phyloP scores from a whole-genome alignment of 2,797 vertebrate genomes.

The Pitangus sulphuratus region DNA sequence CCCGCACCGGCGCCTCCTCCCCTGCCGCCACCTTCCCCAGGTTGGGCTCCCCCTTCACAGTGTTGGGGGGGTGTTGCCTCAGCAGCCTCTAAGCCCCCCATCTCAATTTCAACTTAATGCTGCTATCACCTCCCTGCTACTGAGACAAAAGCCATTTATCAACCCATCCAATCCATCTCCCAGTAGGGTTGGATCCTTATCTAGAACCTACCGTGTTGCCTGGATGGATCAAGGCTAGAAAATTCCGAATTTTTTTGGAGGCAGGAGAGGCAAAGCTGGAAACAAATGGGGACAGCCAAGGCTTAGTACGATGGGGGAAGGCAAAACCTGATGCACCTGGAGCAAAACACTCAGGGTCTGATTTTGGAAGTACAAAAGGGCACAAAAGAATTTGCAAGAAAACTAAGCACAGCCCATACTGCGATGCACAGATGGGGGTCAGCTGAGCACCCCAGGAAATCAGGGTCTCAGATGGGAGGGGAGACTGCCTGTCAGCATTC shows the following conservation, averaged over 20 bases:
- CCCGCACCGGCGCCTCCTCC: not conserved
- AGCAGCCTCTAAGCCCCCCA: constrained; percentile 39
- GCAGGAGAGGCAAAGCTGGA: not conserved
- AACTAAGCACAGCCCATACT: not conserved
- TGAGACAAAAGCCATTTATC: constrained; percentile 79
- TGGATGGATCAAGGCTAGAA: not conserved
- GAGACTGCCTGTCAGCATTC: not conserved
- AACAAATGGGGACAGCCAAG: not conserved
- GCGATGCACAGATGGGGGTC: not conserved
- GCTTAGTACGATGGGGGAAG: accelerated
- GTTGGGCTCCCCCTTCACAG: not conserved
- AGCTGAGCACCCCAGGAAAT: not conserved
- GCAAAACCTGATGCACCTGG: not conserved
- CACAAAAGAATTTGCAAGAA: not conserved
- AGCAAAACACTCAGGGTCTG: not conserved
- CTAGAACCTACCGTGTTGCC: constrained; percentile 9
- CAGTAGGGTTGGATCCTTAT: constrained; percentile 72
- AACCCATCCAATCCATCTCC: constrained; percentile 70
- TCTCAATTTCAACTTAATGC: constrained; percentile 49
- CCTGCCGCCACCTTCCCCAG: not conserved
- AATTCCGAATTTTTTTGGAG: not conserved
- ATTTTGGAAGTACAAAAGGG: not conserved
- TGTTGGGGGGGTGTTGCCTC: constrained; percentile 35
- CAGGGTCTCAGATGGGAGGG: not conserved
- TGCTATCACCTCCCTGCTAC: constrained; percentile 27